Evolutionary conservation across 2,113 vertebrate genomes (phyloP).

Genomic region (Marmota flaviventris): DNA sequence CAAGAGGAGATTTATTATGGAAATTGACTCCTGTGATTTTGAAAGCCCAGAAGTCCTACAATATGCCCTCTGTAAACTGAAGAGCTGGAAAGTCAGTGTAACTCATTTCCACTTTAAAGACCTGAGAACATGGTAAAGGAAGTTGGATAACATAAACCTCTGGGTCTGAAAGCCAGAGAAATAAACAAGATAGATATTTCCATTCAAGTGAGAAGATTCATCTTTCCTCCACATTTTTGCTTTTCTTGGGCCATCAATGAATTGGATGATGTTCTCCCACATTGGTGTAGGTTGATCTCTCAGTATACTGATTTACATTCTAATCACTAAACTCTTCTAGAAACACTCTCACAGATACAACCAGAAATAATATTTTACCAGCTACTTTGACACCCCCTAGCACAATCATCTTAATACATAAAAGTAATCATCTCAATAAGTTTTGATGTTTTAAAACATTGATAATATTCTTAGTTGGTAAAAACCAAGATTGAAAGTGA

Average conservation of each 20-base stretch:
- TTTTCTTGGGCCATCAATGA: not conserved
- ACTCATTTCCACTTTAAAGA: not conserved
- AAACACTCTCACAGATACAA: not conserved
- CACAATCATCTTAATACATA: not conserved
- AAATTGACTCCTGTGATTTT: not conserved
- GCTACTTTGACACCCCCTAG: not conserved
- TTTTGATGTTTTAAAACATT: not conserved
- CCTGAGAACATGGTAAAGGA: rapidly evolving
- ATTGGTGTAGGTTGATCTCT: not conserved
- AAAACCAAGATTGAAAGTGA: not conserved
- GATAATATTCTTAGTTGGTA: not conserved
- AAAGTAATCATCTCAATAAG: not conserved
- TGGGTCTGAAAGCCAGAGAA: not conserved
- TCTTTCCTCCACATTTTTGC: not conserved
- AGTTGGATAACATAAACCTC: rapidly evolving
- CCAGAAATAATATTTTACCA: not conserved
- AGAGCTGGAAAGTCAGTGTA: not conserved
- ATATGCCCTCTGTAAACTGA: not conserved
- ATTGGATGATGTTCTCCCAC: not conserved
- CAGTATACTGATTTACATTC: not conserved
- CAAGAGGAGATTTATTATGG: not conserved
- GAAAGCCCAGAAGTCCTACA: not conserved
- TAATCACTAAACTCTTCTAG: not conserved
- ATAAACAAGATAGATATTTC: no score
- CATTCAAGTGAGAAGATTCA: not conserved